Evolutionary conservation across 1,140 invertebrate genomes (phyloP), one percentile per base, ranked within the genome.

Genomic region (Pseudachorutes palmiensis): DNA sequence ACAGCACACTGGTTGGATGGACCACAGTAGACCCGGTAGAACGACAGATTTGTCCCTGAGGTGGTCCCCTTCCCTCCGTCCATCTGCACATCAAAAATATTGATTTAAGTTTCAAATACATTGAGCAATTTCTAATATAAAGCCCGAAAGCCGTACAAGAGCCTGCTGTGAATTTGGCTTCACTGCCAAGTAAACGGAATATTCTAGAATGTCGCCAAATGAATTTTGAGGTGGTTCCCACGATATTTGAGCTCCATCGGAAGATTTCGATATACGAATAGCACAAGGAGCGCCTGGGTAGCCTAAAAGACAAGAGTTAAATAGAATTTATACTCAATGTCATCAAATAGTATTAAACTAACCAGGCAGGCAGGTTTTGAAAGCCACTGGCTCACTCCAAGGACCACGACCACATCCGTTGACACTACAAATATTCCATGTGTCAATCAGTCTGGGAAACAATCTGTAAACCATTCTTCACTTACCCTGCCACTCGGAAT

Each of bases 171-270:
- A 45, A 91, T 62, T 87, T 12, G 31, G 69, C 69, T 82, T 85
- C 14, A 98, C 92, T n/a, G 96, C 96, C 66, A 99, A 82, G 79
- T 98, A 99, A 0, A 99, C 96, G 0, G 94, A 95, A 80, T 99
- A 99, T 77, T 98, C 96, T n/a, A 91, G 85, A 67, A 98, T 98
- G 71, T 90, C 88, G 28, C 94, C 95, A 62, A 90, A 87, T 69
- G 91, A 90, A 70, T 88, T 90, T 33, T 91, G 88, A 22, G 97
- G 97, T 9, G 94, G 92, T 78, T 98, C 95, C 97, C 97, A 99
- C 0, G 93, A 94, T 16, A 99, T 80, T 76, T 97, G 91, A 41
- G 95, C 95, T 51, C 96, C 96, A 72, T 98, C 94, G 16, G 83
- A 78, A 28, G 91, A 90, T 82, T 98, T 98, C n/a, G 91, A 92